Base-by-base conservation (phyloP, 2,113 vertebrate species). In the Diadophis punctatus region DNA sequence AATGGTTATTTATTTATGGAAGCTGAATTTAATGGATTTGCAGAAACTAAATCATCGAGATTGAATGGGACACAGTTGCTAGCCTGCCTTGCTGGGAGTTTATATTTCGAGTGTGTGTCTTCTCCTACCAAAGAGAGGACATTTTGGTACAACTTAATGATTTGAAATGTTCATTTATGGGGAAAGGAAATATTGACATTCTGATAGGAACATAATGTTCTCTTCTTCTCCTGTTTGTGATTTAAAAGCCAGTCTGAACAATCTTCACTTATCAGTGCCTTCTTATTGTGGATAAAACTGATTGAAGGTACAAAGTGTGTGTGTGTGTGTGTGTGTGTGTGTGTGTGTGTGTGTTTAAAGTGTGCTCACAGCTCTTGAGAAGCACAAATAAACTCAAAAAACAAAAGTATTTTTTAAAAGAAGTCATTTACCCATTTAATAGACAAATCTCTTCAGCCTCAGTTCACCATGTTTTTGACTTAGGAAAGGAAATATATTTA, bases 211-310 rank as follows among this genome's bases (percentile, higher is more conserved):
- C 90, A 93, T 80, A 30, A 86, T 6, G 11, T 92, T 91, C 56
- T 9, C 12, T 39, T 46, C n/a, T 48, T 22, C 10, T 34, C 7
- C 9, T 88, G 52, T 43, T 53, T 53, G 87, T 88, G 87, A 22
- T 86, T 94, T 23, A 91, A 93, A 95, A 74, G 3, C 56, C 8
- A 52, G 16, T 30, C 63, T 8, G 30, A 89, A 27, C 55, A 84
- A 94, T 86, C 8, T 86, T 89, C 86, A 51, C 43, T 92, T 89
- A 90, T 91, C 86, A 93, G 34, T 53, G 60, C 22, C 34, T 93
- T 85, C 12, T 20, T 91, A 93, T 84, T 92, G 53, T 51, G 90
- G 90, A 86, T 95, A 91, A 91, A 51, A 46, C n/a, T 23, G 93
- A 91, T 93, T n/a, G 51, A 39, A 14, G 52, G n/a, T 93, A n/a